Evolutionary conservation across 2,888 invertebrate genomes (phyloP).

Genomic region (Diloba caeruleocephala): DNA sequence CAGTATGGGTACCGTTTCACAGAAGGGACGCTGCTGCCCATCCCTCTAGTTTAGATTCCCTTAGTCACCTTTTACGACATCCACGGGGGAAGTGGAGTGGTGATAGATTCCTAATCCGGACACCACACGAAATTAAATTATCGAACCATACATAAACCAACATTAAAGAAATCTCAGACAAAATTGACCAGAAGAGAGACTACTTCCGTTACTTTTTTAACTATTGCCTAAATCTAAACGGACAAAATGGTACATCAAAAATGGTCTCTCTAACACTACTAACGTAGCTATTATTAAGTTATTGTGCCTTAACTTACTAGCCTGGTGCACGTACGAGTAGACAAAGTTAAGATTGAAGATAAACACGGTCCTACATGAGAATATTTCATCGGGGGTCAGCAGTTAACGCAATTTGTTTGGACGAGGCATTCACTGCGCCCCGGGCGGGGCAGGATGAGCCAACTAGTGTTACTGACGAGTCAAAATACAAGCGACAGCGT

Average conservation of each 20-base stretch:
- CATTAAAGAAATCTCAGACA: too few relatives aligned
- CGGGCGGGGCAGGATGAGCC: conserved; percentile 61
- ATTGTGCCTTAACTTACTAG: conserved; percentile 37
- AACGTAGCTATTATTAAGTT: conserved; percentile 36
- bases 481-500: conserved; percentile 23
- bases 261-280: conserved; percentile 7
- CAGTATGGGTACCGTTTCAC: too few relatives aligned
- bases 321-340: conserved; percentile 26
- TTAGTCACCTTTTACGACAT: too few relatives aligned
- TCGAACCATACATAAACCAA: too few relatives aligned
- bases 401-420: conserved; percentile 74
- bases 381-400: conserved; percentile 68
- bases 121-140: too few relatives aligned
- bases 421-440: conserved; percentile 66
- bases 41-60: too few relatives aligned
- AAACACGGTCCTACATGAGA: conserved; percentile 56
- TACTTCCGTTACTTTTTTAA: too few relatives aligned
- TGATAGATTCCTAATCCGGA: too few relatives aligned
- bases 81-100: too few relatives aligned
- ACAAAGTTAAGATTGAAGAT: conserved; percentile 45
- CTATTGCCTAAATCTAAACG: conserved; percentile 3
- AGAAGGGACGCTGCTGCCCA: too few relatives aligned
- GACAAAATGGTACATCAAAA: conserved; percentile 18
- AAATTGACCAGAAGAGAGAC: too few relatives aligned
- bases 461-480: conserved; percentile 56